Base-by-base conservation (phyloP, 2,888 invertebrate genomes). In the Tiliacea aurago region DNA sequence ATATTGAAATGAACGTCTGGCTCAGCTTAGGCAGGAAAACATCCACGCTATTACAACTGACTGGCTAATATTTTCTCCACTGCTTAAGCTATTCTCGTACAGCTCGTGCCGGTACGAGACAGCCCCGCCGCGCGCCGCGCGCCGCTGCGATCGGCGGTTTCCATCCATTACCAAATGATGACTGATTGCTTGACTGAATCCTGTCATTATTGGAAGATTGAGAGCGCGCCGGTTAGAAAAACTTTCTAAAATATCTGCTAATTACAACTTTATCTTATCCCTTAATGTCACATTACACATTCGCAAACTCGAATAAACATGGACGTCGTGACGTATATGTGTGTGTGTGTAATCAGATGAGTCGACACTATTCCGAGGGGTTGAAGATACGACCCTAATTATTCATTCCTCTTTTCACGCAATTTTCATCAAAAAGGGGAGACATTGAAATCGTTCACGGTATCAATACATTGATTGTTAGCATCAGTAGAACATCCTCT, bases 331-430 rank as follows among this genome's bases (percentile, higher is more conserved):
- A 43, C 53, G 18, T 20, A 23, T 45, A 6, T 18, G n/a, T 51
- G n/a, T 49, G 5, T 59, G 71, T 41, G 47, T 59, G 74, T 73
- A 64, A 79, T 78, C 73, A 79, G 63, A 64, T 80, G 80, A 68
- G 37, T 51, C 68, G 33, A 55, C 74, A 64, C 41, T 58, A 49
- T 55, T n/a, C 18, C 10, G 53, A 56, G 20, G 33, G 55, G 37
- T n/a, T 18, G n/a, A 53, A 51, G 45, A 70, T n/a, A 64, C 23
- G 43, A 47, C 72, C 62, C 20, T 53, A 62, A 78, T 78, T 71
- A 62, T 53, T 62, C 51, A 77, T 71, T 51, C 49, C 23, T 23
- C 7, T 23, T 51, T 28, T 28, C 41, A 33, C 4, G 1, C 7
- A 11, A 6, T 28, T 47, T 70, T 15, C 15, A 20, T 10, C 18